Evolutionary conservation across 2,888 invertebrate genomes (phyloP).

Genomic region (Strigamia transsilvanica): DNA sequence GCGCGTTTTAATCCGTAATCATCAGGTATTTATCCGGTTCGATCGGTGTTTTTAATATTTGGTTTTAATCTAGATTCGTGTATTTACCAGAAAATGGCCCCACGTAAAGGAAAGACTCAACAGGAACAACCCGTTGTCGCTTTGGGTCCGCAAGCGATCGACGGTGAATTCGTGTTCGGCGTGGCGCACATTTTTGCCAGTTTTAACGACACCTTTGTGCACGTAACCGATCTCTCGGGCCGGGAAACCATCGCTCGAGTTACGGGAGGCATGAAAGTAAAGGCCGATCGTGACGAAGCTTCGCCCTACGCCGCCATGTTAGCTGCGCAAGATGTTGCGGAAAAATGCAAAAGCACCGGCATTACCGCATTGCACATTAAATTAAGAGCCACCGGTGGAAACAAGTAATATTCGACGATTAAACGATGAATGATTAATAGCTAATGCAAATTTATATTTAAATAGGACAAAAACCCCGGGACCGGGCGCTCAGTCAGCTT

Average conservation of each 20-base stretch:
- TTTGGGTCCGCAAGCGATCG: conserved; percentile 93
- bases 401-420: conserved; percentile 65
- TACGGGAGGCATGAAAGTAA: conserved; percentile 99
- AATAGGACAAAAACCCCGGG: conserved; percentile 95
- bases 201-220: conserved; percentile 99
- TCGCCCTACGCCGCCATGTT: conserved; percentile 99
- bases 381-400: conserved; percentile 97
- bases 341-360: conserved; percentile 95
- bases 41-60: too few relatives aligned
- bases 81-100: conserved; percentile 76
- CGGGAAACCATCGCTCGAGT: conserved; percentile 79
- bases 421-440: neutral
- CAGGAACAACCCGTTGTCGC: conserved; percentile 97
- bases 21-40: conserved; percentile 23
- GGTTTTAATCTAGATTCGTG: neutral
- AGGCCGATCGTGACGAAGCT: conserved; percentile 99
- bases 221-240: conserved; percentile 98
- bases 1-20: neutral
- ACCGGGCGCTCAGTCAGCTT: conserved; percentile 95
- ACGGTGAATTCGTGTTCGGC: conserved; percentile 97
- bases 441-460: neutral
- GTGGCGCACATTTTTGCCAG: conserved; percentile 99
- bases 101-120: conserved; percentile 94
- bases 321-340: conserved; percentile 99
- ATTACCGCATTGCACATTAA: conserved; percentile 99